Conservation (phyloP, 1,140 invertebrate genomes). For the Chionoecetes opilio region DNA sequence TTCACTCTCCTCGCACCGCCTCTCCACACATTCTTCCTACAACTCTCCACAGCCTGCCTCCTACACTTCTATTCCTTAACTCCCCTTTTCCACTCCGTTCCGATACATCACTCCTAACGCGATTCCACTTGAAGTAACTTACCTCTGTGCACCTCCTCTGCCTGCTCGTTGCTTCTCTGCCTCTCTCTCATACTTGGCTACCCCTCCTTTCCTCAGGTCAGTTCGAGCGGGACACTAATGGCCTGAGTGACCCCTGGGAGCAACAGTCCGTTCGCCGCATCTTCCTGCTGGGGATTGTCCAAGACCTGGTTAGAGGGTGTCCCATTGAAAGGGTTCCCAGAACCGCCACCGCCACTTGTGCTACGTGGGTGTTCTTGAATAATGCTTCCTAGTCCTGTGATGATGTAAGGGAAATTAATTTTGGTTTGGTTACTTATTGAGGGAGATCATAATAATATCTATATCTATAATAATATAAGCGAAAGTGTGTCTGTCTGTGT, state of each 20-base stretch:
- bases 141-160: background rate
- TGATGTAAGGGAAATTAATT: too few relatives aligned
- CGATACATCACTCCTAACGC: background rate
- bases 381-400: too few relatives aligned
- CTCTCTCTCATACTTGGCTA: background rate
- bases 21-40: too few relatives aligned
- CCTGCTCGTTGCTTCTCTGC: background rate
- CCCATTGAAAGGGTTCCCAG: background rate
- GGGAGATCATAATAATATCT: too few relatives aligned
- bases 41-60: too few relatives aligned
- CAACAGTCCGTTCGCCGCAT: background rate
- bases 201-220: background rate
- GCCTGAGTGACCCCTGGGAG: background rate
- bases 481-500: too few relatives aligned
- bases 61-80: too few relatives aligned
- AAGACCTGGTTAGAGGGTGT: background rate
- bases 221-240: background rate
- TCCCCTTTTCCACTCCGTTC: background rate
- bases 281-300: background rate
- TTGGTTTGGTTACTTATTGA: too few relatives aligned
- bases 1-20: too few relatives aligned
- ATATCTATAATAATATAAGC: too few relatives aligned
- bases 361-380: too few relatives aligned
- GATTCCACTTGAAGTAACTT: constrained; percentile 24
- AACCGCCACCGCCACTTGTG: too few relatives aligned